Percentiles rank a stretch among this genome's conserved stretches.
These are phyloP conservation scores for Solenodon paradoxus DNA, from an alignment of 2,113 vertebrate species.

Conservation along the genomic window DNA sequence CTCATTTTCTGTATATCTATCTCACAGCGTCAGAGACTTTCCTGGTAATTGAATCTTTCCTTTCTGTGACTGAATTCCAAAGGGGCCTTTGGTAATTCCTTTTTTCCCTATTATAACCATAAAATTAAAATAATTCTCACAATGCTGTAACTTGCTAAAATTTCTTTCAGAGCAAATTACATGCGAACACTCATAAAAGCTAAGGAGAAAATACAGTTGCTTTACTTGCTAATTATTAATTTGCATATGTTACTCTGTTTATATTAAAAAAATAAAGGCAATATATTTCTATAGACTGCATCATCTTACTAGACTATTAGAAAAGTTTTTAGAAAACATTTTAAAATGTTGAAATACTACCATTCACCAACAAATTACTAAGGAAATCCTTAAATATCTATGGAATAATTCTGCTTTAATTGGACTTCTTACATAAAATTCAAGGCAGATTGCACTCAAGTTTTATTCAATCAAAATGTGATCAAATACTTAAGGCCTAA, in stretches of 20 bases:
- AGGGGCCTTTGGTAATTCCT: slow-evolving; percentile 73
- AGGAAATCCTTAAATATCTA: background rate
- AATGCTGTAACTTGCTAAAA: slow-evolving; percentile 63
- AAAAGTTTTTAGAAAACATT: background rate
- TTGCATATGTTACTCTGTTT: background rate
- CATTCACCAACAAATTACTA: background rate
- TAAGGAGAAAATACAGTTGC: slow-evolving; percentile 35
- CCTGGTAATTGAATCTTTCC: slow-evolving; percentile 80
- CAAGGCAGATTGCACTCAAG: background rate
- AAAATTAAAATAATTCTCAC: slow-evolving; percentile 76
- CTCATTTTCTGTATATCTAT: slow-evolving; percentile 71
- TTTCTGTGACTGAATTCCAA: slow-evolving; percentile 74
- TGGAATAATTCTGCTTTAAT: background rate
- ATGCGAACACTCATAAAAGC: slow-evolving; percentile 63
- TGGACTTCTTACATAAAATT: background rate
- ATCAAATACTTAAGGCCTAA: background rate
- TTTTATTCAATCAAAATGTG: slow-evolving; percentile 3
- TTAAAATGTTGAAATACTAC: background rate
- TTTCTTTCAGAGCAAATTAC: slow-evolving; percentile 70
- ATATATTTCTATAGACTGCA: background rate
- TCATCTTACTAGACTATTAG: background rate
- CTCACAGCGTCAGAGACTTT: slow-evolving; percentile 66
- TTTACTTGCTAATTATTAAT: slow-evolving; percentile 66
- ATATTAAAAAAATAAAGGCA: slow-evolving; percentile 47
- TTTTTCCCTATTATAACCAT: slow-evolving; percentile 71